Evolutionary conservation across 2,113 vertebrate species (phyloP), one percentile per base, ranked within the genome.

Genomic region (Petrocephalus microphthalmus): DNA sequence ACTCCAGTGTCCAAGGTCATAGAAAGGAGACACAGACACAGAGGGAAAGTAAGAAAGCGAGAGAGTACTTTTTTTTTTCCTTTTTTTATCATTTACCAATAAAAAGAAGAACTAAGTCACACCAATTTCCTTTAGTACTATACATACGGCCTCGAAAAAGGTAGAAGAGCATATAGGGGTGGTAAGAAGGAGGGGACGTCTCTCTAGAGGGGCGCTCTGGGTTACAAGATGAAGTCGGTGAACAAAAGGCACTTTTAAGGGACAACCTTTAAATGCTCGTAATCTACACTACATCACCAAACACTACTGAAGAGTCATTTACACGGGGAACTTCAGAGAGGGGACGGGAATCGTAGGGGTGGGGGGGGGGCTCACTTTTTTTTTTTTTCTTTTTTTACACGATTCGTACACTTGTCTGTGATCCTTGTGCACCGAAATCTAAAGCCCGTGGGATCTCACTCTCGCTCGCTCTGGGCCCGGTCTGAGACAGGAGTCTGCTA

Each of bases 71-170:
- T 91, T 90, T 89, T 91, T 90, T 92, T 92, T n/a, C 81, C 8
- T n/a, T 53, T 74, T 88, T 88, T 91, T 90, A 94, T 94, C 94
- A 94, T 95, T 94, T 93, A 95, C 95, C 94, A 94, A 95, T 95
- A 95, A 95, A 95, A 95, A 95, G 94, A 95, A 95, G 94, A 95
- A 95, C 94, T 95, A 95, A 96, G 95, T 96, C 95, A 96, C 96
- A 96, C 95, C 95, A 94, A 95, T 95, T 94, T 95, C 94, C 95
- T 95, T 96, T 96, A 96, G 95, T 96, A 96, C 95, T 95, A 96
- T 95, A 94, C 96, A 96, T 96, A 96, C 94, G 95, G 94, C 95
- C 96, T 95, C 94, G 94, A n/a, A 95, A 95, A 95, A 96, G 94
- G 94, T 94, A 96, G 94, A 93, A 94, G 93, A 92, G 94, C 94